Base-by-base conservation (phyloP, 2,888 invertebrate species). In the Phymatocera aterrima region DNA sequence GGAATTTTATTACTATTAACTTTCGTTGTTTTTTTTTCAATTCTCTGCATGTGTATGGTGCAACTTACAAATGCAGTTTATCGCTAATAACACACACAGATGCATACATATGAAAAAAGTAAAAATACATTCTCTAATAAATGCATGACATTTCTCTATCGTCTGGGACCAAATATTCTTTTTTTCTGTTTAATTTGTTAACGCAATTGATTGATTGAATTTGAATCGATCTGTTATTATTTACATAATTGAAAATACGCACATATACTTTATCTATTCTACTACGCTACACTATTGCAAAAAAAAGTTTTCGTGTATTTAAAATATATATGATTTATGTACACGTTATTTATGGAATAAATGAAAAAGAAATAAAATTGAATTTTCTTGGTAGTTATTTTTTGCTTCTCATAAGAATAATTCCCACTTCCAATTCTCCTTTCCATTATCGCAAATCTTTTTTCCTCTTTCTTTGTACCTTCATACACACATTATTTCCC, bases 301-400 rank as follows among this genome's bases (percentile, higher is more conserved):
- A 28, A 68, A 46, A 15, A 46, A 37, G 34, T 28, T 72, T 51
- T 51, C 34, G 54, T 72, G 54, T 72, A 51, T 21, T n/a, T 34
- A 72, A 34, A 51, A 72, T 51, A 54, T 51, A n/a, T n/a, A n/a
- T n/a, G n/a, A n/a, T 51, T 54, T 34, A 72, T 72, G 72, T 72
- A 72, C 54, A 72, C 72, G 51, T 72, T 54, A 51, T 72, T 72
- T 72, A 37, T 72, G 72, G 21, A 72, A 72, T 72, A 72, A 72
- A 72, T 21, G 0, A 12, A 54, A 34, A 18, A 54, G 2, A 72
- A 72, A 10, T 8, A 37, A 51, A 18, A 72, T 54, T 54, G 40
- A 72, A 72, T 21, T 10, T 34, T 5, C 34, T 28, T 72, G 51
- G 72, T 72, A 12, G 18, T 72, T 72, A 72, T 72, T 72, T n/a